Evolutionary conservation across 2,888 invertebrate species (phyloP).

Genomic region (Chymomyza amoena): DNA sequence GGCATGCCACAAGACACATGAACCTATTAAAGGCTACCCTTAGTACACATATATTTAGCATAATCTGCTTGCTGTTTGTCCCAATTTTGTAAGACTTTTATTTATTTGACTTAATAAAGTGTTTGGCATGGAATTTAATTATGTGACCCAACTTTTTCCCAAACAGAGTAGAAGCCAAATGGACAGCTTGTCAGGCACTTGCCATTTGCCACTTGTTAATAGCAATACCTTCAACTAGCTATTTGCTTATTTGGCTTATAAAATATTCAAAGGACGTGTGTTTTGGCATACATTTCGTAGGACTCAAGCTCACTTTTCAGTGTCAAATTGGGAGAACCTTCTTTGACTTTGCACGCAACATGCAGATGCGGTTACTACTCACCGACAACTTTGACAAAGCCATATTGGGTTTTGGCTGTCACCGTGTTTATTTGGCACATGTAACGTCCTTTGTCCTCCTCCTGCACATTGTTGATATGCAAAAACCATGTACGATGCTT

Average conservation of each 20-base stretch:
- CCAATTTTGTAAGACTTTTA: not conserved
- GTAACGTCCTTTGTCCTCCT: slow-evolving; percentile 94
- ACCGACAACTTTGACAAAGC: slow-evolving; percentile 95
- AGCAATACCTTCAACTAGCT: not conserved
- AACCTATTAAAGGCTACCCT: not conserved
- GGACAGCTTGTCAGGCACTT: slow-evolving; percentile 30
- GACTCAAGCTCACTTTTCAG: not conserved
- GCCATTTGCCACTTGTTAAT: not conserved
- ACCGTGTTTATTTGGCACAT: slow-evolving; percentile 97
- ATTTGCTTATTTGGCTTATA: slow-evolving; percentile 23
- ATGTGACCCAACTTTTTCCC: slow-evolving; percentile 33
- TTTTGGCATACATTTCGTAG: slow-evolving; percentile 25
- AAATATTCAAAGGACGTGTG: slow-evolving; percentile 64
- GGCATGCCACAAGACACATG: slow-evolving; percentile 1
- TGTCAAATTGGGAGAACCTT: not conserved
- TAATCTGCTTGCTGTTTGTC: not conserved
- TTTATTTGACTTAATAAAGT: slow-evolving; percentile 53
- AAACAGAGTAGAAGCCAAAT: slow-evolving; percentile 9
- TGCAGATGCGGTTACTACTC: slow-evolving; percentile 68
- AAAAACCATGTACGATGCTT: slow-evolving; percentile 93
- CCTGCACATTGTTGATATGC: slow-evolving; percentile 94
- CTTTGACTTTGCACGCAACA: not conserved
- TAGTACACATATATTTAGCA: not conserved
- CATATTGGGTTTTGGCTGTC: slow-evolving; percentile 94
- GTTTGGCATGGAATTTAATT: slow-evolving; percentile 51